Conservation (phyloP, 2,888 invertebrate species). For the Anthrax anthrax region DNA sequence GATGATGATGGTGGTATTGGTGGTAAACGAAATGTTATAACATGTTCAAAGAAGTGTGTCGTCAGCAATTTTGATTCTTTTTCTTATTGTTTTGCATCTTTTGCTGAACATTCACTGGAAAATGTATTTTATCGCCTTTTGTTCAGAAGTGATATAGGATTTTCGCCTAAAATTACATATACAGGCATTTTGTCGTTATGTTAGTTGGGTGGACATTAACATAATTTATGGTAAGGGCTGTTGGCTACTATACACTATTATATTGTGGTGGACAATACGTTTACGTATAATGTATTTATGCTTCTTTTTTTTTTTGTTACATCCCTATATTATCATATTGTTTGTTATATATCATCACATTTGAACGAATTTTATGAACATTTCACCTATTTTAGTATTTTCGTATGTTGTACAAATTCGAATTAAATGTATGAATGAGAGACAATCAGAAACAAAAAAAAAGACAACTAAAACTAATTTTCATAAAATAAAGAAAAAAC, state of each 20-base stretch:
- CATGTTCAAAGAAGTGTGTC: slow-evolving; percentile 4
- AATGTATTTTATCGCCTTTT: slow-evolving; percentile 9
- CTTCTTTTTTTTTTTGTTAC: not conserved
- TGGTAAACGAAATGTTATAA: slow-evolving; percentile 1
- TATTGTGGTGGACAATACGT: not conserved
- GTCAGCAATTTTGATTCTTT: slow-evolving; percentile 3
- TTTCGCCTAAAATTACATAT: slow-evolving; percentile 1
- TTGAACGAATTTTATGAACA: not conserved
- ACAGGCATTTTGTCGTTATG: too few relatives aligned
- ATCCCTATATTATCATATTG: not conserved
- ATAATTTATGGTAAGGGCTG: slow-evolving; percentile 6
- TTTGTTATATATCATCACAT: not conserved
- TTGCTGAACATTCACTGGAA: not conserved
- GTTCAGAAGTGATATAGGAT: slow-evolving; percentile 5
- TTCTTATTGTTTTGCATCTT: not conserved
- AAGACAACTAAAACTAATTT: not conserved
- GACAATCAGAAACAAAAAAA: too few relatives aligned
- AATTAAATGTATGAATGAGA: too few relatives aligned
- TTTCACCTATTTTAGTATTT: too few relatives aligned
- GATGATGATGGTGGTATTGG: too few relatives aligned
- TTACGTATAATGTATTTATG: not conserved
- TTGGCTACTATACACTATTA: not conserved
- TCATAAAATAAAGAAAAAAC: not conserved
- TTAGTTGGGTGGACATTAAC: slow-evolving; percentile 6
- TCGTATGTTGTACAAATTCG: not conserved